Percentiles rank a stretch among this genome's conserved stretches.
phyloP scores from a whole-genome alignment of 1,140 invertebrate genomes.

The Leptopilina clavipes region DNA sequence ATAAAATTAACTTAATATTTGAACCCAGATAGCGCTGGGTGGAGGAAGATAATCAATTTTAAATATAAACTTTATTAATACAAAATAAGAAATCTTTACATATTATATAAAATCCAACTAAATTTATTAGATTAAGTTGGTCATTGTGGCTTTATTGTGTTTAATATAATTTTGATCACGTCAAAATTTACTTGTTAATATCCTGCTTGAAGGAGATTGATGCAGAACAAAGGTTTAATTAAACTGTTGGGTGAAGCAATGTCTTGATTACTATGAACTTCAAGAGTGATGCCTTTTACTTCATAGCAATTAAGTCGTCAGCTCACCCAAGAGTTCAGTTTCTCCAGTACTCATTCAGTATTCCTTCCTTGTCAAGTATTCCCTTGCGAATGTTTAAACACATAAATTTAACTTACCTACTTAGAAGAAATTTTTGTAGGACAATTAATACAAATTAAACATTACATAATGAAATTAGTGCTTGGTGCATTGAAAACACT shows the following conservation, averaged over 20 bases:
- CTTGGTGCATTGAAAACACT: too few species aligned
- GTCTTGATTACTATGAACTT: conserved; percentile 24
- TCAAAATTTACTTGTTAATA: neutral
- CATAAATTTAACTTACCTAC: conserved; percentile 16
- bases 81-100: too few species aligned
- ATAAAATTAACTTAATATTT: too few species aligned
- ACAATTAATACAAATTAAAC: neutral
- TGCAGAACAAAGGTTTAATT: conserved; percentile 29
- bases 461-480: too few species aligned
- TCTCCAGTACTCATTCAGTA: neutral
- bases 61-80: too few species aligned
- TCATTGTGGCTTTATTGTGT: neutral
- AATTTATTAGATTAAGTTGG: neutral
- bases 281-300: conserved; percentile 16
- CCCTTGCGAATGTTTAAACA: neutral
- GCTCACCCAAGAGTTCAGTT: conserved; percentile 6
- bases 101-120: too few species aligned
- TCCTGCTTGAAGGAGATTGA: conserved; percentile 28
- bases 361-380: neutral
- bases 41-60: too few species aligned
- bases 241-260: conserved; percentile 17
- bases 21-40: too few species aligned
- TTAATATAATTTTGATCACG: conserved; percentile 4
- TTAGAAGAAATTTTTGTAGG: neutral
- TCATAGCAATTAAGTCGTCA: conserved; percentile 13